A percentile compares a stretch with the other conserved stretches of the same genome.
Evolutionary conservation across 2,113 vertebrate species (phyloP).

Genomic region (Salvelinus fontinalis): DNA sequence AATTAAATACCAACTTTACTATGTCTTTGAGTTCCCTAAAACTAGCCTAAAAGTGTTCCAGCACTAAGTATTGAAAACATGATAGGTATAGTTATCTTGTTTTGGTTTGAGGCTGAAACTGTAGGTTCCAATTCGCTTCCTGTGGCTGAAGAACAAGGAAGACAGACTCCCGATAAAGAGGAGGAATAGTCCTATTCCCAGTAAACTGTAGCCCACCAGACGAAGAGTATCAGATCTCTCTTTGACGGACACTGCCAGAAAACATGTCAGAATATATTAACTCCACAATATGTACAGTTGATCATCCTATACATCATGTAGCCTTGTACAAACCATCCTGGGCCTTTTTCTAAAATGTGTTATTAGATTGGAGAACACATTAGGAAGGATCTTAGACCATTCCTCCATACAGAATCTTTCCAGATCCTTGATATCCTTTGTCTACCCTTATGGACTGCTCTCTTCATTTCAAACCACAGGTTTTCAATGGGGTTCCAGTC

Average conservation of each 20-base stretch:
- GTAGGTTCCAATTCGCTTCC: constrained; percentile 73
- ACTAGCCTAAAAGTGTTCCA: background rate
- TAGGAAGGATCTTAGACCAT: too few species aligned
- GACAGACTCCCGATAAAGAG: constrained; percentile 46
- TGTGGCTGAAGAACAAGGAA: constrained; percentile 66
- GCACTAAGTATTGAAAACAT: constrained; percentile 63
- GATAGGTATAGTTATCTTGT: constrained; percentile 69
- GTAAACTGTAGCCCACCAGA: constrained; percentile 54
- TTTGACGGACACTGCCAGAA: constrained; percentile 28
- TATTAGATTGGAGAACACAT: too few species aligned
- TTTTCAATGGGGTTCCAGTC: too few species aligned
- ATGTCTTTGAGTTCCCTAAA: background rate
- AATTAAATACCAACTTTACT: background rate
- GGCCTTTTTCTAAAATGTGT: too few species aligned
- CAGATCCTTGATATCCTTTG: too few species aligned
- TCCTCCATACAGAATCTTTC: too few species aligned
- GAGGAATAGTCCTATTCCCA: constrained; percentile 62
- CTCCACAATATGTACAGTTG: background rate
- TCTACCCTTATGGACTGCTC: too few species aligned
- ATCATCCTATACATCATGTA: background rate
- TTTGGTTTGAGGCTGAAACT: constrained; percentile 67
- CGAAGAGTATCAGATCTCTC: constrained; percentile 11
- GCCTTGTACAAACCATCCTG: too few species aligned
- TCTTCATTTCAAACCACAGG: too few species aligned
- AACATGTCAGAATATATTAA: background rate